phyloP scores from a whole-genome alignment of 2,888 invertebrate genomes.

The Caenorhabditis sp. region DNA sequence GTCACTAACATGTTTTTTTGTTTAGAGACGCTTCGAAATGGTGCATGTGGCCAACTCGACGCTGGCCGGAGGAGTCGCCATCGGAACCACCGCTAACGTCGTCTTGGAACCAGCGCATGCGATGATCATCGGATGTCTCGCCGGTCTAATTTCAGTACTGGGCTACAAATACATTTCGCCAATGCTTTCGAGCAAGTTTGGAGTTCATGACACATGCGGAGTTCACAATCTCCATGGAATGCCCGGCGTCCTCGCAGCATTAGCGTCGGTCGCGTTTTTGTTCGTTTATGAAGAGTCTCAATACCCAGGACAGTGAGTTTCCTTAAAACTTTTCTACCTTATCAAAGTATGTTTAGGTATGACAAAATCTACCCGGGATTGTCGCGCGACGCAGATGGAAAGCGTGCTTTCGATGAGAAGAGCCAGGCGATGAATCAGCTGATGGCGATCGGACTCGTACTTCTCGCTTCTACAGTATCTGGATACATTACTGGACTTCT shows the following conservation, averaged over 20 bases:
- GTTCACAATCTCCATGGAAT: constrained; percentile 75
- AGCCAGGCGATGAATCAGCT: constrained; percentile 88
- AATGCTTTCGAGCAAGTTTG: constrained; percentile 86
- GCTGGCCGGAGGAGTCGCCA: constrained; percentile 79
- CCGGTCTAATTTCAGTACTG: constrained; percentile 77
- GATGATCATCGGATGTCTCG: constrained; percentile 76
- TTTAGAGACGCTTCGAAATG: constrained; percentile 77
- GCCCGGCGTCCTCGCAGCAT: constrained; percentile 70
- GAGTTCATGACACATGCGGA: constrained; percentile 79
- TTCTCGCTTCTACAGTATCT: constrained; percentile 84
- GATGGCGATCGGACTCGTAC: constrained; percentile 85
- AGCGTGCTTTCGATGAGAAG: constrained; percentile 82
- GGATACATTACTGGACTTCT: constrained; percentile 84
- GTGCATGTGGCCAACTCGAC: constrained; percentile 81
- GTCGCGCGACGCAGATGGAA: constrained; percentile 43
- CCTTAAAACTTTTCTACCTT: neutral
- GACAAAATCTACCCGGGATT: constrained; percentile 66
- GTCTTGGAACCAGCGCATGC: constrained; percentile 79
- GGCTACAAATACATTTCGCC: constrained; percentile 80
- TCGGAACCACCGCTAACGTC: constrained; percentile 80
- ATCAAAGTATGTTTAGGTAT: constrained; percentile 47
- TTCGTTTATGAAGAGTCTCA: constrained; percentile 60
- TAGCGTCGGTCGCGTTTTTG: constrained; percentile 62
- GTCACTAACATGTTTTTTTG: constrained; percentile 13
- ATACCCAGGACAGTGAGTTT: constrained; percentile 59